A percentile compares a stretch with the other conserved stretches of the same genome.
These are phyloP conservation scores for Balearica regulorum DNA, from an alignment of 2,797 vertebrate genomes.

Conservation along the genomic window DNA sequence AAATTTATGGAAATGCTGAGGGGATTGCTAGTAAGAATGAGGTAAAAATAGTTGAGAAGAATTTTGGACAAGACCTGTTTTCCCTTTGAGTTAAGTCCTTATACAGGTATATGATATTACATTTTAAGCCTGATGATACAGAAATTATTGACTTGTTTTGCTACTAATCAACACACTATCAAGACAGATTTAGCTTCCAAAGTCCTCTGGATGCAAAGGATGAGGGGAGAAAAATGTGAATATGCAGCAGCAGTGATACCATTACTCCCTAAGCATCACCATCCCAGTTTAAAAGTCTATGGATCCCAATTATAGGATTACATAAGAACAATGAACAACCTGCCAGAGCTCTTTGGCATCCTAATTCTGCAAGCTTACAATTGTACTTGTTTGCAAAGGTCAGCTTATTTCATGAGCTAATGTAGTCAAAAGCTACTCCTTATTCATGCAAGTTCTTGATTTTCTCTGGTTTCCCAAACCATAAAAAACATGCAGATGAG, in stretches of 20 bases:
- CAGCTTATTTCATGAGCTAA: not conserved
- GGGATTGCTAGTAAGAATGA: not conserved
- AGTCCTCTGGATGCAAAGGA: not conserved
- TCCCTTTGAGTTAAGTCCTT: not conserved
- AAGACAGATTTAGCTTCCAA: not conserved
- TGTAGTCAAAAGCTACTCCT: not conserved
- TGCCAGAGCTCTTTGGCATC: not conserved
- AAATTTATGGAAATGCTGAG: not conserved
- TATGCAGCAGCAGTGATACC: not conserved
- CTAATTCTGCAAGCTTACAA: not conserved
- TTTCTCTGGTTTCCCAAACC: not conserved
- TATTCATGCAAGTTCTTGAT: not conserved
- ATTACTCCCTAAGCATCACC: not conserved
- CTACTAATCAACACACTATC: not conserved
- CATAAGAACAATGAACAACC: not conserved
- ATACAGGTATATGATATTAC: not conserved
- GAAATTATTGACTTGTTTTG: not conserved
- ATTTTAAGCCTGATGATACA: not conserved
- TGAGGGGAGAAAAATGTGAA: not conserved
- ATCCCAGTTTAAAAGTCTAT: not conserved
- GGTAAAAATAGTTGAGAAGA: not conserved
- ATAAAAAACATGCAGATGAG: not conserved
- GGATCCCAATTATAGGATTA: not conserved
- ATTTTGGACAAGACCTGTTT: not conserved
- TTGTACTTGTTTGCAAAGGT: not conserved